Evolutionary conservation across 1,140 invertebrate species (phyloP).

Genomic region (Danaus melanippus): DNA sequence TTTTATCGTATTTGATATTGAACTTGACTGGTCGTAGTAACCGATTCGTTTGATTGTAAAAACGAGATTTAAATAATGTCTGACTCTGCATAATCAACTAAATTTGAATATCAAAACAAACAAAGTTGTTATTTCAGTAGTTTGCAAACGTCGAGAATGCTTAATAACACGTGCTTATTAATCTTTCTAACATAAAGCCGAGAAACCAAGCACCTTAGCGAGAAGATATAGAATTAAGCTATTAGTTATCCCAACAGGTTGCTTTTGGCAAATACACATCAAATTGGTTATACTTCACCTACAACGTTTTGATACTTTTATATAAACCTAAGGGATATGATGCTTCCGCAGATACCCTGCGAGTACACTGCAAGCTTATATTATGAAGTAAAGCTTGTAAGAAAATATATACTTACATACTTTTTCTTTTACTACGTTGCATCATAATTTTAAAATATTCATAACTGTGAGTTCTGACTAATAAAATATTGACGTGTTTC

Average conservation of each 20-base stretch:
- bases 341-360: too few relatives aligned
- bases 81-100: conserved; percentile 12
- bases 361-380: too few relatives aligned
- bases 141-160: conserved; percentile 40
- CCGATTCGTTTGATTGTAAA: conserved; percentile 2
- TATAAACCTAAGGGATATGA: background rate
- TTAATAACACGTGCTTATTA: conserved; percentile 62
- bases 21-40: too few relatives aligned
- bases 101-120: conserved; percentile 24
- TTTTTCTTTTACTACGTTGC: background rate
- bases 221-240: conserved; percentile 64
- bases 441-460: background rate
- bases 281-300: too few relatives aligned
- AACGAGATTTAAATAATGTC: conserved; percentile 11
- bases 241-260: conserved; percentile 62
- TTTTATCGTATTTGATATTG: too few relatives aligned
- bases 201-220: conserved; percentile 55
- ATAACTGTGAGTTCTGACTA: conserved; percentile 1
- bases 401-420: too few relatives aligned
- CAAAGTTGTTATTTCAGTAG: conserved; percentile 35
- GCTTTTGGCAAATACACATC: conserved; percentile 34
- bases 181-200: conserved; percentile 35
- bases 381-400: too few relatives aligned
- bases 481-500: conserved; percentile 2
- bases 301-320: conserved; percentile 19